Evolutionary conservation across 2,797 vertebrate genomes (phyloP).

Genomic region (Thunnus albacares): DNA sequence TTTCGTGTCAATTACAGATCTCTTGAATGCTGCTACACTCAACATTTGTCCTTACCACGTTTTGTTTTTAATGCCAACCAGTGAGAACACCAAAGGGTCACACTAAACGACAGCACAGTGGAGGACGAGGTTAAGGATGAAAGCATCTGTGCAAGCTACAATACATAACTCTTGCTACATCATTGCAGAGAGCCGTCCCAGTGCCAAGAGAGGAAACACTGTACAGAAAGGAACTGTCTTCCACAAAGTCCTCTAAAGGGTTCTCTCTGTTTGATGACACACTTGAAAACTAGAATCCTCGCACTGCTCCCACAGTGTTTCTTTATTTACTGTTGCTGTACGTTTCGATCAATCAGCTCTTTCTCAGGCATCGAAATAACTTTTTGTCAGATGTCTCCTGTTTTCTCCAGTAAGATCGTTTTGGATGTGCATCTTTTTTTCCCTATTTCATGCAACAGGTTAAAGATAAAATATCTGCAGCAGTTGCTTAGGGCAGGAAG

Average conservation of each 20-base stretch:
- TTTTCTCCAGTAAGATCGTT: too few species aligned
- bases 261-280: slow-evolving; percentile 6
- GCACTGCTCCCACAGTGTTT: too few species aligned
- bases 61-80: neutral
- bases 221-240: neutral
- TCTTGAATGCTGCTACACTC: neutral
- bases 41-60: neutral
- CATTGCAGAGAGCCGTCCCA: slow-evolving; percentile 19
- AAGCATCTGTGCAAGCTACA: neutral
- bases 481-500: neutral
- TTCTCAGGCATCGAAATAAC: too few species aligned
- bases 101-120: neutral
- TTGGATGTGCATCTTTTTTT: too few species aligned
- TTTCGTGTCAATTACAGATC: neutral
- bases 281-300: too few species aligned
- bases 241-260: neutral
- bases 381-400: too few species aligned
- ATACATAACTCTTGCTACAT: slow-evolving; percentile 9
- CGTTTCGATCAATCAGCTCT: too few species aligned
- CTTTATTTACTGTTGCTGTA: too few species aligned
- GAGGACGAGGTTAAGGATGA: neutral
- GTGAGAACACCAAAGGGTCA: neutral
- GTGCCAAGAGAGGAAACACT: neutral
- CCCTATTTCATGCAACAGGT: neutral
- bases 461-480: neutral